phyloP scores from a whole-genome alignment of 2,797 vertebrate genomes.

The Galagoides demidoff region DNA sequence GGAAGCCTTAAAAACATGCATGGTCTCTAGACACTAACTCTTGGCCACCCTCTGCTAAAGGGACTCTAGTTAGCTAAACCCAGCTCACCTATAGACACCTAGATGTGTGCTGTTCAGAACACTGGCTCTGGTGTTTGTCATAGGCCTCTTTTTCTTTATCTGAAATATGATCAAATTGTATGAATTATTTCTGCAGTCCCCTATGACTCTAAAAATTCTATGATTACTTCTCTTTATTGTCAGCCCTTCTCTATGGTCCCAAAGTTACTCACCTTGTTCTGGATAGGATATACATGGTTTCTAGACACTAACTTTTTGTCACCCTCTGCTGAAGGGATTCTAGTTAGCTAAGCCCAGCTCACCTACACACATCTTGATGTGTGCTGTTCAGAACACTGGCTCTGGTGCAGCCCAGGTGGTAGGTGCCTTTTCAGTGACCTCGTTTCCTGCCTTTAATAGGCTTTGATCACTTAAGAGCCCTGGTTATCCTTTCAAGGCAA shows the following conservation, averaged over 20 bases:
- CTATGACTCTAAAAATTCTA: neutral
- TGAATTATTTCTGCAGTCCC: slow-evolving; percentile 1
- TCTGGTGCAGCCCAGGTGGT: neutral
- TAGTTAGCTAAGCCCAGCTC: neutral
- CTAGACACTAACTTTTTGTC: neutral
- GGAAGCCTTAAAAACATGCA: neutral
- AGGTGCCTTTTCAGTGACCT: neutral
- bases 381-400: neutral
- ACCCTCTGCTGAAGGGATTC: neutral
- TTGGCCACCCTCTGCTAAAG: neutral
- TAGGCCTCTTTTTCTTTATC: neutral
- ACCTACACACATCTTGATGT: neutral
- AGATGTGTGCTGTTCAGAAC: neutral
- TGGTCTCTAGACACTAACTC: neutral
- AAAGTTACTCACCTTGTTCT: neutral
- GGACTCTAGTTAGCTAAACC: neutral
- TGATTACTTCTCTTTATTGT: neutral
- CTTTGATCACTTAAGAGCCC: slow-evolving; percentile 4
- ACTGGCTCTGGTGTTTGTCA: neutral
- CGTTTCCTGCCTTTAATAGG: neutral
- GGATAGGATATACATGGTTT: neutral
- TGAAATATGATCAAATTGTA: slow-evolving; percentile 9
- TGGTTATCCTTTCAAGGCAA: neutral
- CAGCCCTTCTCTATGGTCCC: neutral
- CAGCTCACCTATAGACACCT: neutral